Base-by-base conservation (phyloP, 23 tunicate species). In the Ciona savignyi region DNA sequence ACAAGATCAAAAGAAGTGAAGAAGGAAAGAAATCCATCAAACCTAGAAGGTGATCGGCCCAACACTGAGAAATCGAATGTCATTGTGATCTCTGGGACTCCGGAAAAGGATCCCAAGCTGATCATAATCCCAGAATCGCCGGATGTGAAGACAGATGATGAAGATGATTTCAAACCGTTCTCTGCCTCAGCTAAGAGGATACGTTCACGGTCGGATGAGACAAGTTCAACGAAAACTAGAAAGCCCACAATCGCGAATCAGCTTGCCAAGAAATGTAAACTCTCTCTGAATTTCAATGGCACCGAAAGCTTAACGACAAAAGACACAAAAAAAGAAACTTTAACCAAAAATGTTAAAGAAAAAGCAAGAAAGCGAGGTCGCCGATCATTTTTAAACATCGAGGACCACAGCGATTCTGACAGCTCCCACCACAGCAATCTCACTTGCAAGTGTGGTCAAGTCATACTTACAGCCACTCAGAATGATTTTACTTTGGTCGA, bases 51-150 rank as follows among this genome's bases (percentile, higher is more conserved):
- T 49, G 61, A 49, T 49, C 15, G 15, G 15, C 61, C 61, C 15
- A 49, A 49, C 15, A 11, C 19, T 49, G 61, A 49, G 20, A 49
- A 49, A 49, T n/a, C n/a, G n/a, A n/a, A 77, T 34, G 65, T 79
- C 30, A 28, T 70, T 20, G 21, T 70, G 31, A 71, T 70, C 23
- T 34, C 76, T 9, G 33, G 60, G 0, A 83, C 89, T 19, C 89
- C 89, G 9, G 60, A 83, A 35, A 83, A 83, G 35, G 27, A 62
- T 22, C 28, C 35, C 0, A n/a, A 62, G 11, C 62, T 77, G 15
- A 77, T 71, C 20, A n/a, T n/a, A n/a, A 71, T 83, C 32, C 89
- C 89, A 0, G 89, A 83, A 32, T 83, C 89, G 4, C 89, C 89
- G 2, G 78, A 70, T 30, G 33, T 62, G 9, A 3, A 42, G 28